Percentiles rank a stretch among this genome's conserved stretches.
phyloP scores from a whole-genome alignment of 2,797 vertebrate species.

The Micromesistius poutassou region DNA sequence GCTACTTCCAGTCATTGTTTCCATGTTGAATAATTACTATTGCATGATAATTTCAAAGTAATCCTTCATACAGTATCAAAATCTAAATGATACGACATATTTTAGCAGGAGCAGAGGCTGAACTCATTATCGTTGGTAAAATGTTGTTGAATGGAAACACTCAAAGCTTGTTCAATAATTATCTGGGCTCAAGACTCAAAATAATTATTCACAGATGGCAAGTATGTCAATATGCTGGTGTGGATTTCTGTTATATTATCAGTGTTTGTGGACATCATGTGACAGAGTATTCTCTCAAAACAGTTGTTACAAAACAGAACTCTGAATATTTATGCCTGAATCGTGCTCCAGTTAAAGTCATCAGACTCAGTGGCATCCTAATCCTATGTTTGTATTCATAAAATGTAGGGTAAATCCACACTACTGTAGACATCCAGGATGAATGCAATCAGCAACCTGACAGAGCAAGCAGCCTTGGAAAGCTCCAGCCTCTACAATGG shows the following conservation, averaged over 20 bases:
- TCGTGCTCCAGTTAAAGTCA: not conserved
- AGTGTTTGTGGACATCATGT: not conserved
- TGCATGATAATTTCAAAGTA: not conserved
- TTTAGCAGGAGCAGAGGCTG: not conserved
- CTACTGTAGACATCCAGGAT: conserved; percentile 8
- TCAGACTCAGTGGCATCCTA: not conserved
- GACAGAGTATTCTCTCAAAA: not conserved
- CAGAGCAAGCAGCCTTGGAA: conserved; percentile 23
- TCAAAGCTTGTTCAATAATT: not conserved
- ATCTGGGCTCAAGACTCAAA: not conserved
- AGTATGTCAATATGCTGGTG: not conserved
- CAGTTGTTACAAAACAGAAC: too few species aligned
- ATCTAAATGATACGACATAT: not conserved
- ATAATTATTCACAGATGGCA: not conserved
- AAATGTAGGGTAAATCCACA: conserved; percentile 37
- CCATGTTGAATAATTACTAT: not conserved
- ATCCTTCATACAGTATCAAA: not conserved
- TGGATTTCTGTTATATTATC: not conserved
- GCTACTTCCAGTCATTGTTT: not conserved
- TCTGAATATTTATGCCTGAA: conserved; percentile 29
- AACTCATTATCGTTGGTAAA: not conserved
- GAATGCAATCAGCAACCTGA: conserved; percentile 51
- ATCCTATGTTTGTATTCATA: conserved; percentile 8
- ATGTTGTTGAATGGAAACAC: not conserved
- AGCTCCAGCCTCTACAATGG: conserved; percentile 7